Evolutionary conservation across 2,888 invertebrate species (phyloP).

Genomic region (Biston stratarius): DNA sequence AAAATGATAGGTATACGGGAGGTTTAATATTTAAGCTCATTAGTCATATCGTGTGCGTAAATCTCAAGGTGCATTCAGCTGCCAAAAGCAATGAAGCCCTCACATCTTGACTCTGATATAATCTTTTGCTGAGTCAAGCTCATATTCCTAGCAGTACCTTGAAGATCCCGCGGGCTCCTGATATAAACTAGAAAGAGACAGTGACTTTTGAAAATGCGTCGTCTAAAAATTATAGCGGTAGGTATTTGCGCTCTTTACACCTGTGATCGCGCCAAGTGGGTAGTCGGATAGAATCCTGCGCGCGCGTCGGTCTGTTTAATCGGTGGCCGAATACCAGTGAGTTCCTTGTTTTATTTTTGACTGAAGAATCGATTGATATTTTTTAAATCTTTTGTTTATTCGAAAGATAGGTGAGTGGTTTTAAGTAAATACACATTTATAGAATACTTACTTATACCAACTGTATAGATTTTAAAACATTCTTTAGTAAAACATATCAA

Average conservation of each 20-base stretch:
- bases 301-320: conserved; percentile 58
- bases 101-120: conserved; percentile 19
- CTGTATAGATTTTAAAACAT: not conserved
- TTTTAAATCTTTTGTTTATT: not conserved
- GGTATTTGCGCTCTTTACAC: conserved; percentile 69
- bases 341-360: conserved; percentile 54
- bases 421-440: not conserved
- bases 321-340: conserved; percentile 60
- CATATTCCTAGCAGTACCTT: conserved; percentile 44
- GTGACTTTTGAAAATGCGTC: conserved; percentile 66
- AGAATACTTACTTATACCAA: not conserved
- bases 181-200: conserved; percentile 57
- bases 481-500: no score
- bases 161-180: conserved; percentile 41
- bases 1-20: not conserved
- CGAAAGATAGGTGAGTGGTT: not conserved
- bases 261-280: conserved; percentile 67
- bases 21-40: conserved; percentile 4
- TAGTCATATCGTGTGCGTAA: not conserved
- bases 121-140: conserved; percentile 43
- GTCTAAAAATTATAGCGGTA: conserved; percentile 76
- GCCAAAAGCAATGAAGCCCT: conserved; percentile 27
- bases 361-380: conserved; percentile 27
- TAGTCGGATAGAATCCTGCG: conserved; percentile 68
- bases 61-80: conserved; percentile 12